Conservation (phyloP, 2,113 vertebrate genomes). For the Otolemur garnettii region DNA sequence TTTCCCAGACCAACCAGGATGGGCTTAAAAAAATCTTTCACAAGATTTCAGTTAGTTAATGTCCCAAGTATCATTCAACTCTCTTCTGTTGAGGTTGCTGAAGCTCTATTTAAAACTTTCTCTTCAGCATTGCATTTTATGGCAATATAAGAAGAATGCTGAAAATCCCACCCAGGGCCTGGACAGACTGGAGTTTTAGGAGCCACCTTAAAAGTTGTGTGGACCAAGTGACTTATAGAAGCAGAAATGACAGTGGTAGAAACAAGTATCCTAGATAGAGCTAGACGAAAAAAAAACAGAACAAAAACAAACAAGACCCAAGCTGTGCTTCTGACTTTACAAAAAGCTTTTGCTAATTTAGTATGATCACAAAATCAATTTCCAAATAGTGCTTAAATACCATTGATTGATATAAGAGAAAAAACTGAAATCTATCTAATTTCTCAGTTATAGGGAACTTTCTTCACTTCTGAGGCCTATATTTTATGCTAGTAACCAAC, state of each 20-base stretch:
- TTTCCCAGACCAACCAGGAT: neutral
- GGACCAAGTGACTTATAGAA: neutral
- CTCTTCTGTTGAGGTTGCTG: neutral
- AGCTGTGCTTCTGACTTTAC: neutral
- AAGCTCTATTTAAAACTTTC: neutral
- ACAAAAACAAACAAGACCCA: neutral
- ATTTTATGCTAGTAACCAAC: neutral
- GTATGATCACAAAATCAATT: neutral
- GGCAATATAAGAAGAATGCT: constrained; percentile 7
- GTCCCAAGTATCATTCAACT: neutral
- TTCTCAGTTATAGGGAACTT: neutral
- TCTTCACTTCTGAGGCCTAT: neutral
- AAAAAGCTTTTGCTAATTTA: constrained; percentile 38
- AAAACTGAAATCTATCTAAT: neutral
- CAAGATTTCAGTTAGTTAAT: neutral
- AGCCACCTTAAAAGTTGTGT: neutral
- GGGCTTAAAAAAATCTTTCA: neutral
- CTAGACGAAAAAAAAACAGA: neutral
- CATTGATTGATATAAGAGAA: neutral
- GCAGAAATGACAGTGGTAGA: neutral
- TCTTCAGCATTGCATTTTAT: constrained; percentile 23
- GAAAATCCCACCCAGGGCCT: neutral
- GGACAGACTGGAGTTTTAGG: neutral
- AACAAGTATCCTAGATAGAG: neutral
- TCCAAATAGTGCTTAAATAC: constrained; percentile 1